Percentiles rank a stretch among this genome's conserved stretches.
phyloP scores from a whole-genome alignment of 2,797 vertebrate species.

The Gymnodraco acuticeps region DNA sequence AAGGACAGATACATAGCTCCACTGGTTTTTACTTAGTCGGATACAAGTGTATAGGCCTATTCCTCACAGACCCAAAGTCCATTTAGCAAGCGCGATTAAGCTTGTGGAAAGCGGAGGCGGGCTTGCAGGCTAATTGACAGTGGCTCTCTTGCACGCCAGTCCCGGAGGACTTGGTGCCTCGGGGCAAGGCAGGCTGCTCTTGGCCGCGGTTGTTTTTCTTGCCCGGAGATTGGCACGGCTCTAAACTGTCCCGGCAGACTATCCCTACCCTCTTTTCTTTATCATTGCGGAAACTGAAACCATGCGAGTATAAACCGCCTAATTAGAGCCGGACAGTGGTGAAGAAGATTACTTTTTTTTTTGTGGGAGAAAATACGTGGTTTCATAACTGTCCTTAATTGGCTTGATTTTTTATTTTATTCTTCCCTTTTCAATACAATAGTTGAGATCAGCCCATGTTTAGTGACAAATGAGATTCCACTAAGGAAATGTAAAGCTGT shows the following conservation, averaged over 20 bases:
- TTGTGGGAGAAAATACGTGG: slow-evolving; percentile 12
- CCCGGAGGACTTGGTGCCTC: slow-evolving; percentile 76
- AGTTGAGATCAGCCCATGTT: neutral
- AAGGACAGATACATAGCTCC: neutral
- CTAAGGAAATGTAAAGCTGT: neutral
- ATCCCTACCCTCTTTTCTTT: slow-evolving; percentile 16
- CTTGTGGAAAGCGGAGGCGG: slow-evolving; percentile 62
- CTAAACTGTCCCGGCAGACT: slow-evolving; percentile 58
- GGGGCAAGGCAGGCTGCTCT: slow-evolving; percentile 70
- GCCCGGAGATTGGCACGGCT: slow-evolving; percentile 68
- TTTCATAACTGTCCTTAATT: slow-evolving; percentile 13
- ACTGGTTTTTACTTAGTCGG: neutral
- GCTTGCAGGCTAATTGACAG: slow-evolving; percentile 79
- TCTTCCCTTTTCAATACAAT: neutral
- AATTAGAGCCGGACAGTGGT: slow-evolving; percentile 12
- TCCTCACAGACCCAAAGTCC: slow-evolving; percentile 34
- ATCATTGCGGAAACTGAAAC: slow-evolving; percentile 53
- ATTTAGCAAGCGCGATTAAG: slow-evolving; percentile 65
- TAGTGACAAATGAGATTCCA: slow-evolving; percentile 3
- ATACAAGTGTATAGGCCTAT: neutral
- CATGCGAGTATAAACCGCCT: neutral
- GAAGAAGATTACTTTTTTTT: slow-evolving; percentile 28
- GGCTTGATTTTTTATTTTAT: neutral
- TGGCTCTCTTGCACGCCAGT: slow-evolving; percentile 83
- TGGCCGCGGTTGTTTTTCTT: slow-evolving; percentile 70